Evolutionary conservation across 2,797 vertebrate genomes (phyloP).

Genomic region (Rhynchonycteris naso): DNA sequence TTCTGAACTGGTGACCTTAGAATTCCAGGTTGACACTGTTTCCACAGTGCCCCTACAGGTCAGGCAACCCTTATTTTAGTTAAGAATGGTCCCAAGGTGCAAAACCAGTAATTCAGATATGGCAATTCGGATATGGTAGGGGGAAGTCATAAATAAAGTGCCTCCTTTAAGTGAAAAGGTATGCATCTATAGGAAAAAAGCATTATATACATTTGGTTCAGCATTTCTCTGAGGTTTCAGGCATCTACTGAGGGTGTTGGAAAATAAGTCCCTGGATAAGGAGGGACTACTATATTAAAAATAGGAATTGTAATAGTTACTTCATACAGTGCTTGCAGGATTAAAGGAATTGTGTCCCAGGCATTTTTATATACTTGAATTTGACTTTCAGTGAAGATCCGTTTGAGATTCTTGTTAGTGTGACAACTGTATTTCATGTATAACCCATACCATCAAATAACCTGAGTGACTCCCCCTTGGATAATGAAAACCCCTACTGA

Average conservation of each 20-base stretch:
- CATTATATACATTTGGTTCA: not conserved
- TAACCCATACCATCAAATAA: not conserved
- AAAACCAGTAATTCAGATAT: not conserved
- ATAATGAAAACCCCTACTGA: not conserved
- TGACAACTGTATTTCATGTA: conserved; percentile 11
- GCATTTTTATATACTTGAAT: not conserved
- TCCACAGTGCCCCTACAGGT: no score
- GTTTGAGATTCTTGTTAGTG: not conserved
- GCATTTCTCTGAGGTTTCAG: not conserved
- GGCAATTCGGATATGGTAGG: not conserved
- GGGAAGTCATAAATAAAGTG: not conserved
- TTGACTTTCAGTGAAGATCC: not conserved
- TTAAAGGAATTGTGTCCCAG: not conserved
- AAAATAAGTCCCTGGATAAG: not conserved
- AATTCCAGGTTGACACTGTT: no score
- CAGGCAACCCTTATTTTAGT: not conserved
- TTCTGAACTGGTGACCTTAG: no score
- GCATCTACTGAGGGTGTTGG: not conserved
- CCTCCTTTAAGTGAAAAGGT: not conserved
- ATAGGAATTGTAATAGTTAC: not conserved
- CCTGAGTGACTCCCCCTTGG: not conserved
- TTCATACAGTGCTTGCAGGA: not conserved
- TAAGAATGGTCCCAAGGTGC: not conserved
- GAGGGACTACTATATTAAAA: not conserved
- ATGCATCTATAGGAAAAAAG: not conserved